Percentiles rank a stretch among this genome's conserved stretches.
Evolutionary conservation across 2,888 invertebrate genomes (phyloP).

Genomic region (Luperina nickerlii): DNA sequence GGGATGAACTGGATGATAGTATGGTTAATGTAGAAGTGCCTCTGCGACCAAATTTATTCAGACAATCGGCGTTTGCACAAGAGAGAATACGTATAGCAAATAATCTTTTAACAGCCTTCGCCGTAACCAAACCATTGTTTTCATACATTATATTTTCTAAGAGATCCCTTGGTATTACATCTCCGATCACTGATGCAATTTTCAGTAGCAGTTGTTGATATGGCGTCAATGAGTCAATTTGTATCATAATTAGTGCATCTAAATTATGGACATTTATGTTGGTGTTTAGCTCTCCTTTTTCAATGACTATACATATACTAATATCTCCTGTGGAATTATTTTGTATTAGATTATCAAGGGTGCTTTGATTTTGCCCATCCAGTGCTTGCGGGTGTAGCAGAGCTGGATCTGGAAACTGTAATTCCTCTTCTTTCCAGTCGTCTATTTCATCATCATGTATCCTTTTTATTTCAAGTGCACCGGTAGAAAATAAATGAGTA

Average conservation of each 20-base stretch:
- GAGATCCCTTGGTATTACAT: conserved; percentile 87
- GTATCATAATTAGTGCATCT: conserved; percentile 88
- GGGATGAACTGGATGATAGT: conserved; percentile 56
- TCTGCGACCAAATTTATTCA: conserved; percentile 67
- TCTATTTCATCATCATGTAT: conserved; percentile 74
- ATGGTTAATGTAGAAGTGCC: conserved; percentile 60
- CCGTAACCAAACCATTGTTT: conserved; percentile 84
- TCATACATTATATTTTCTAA: conserved; percentile 90
- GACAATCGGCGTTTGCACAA: conserved; percentile 84
- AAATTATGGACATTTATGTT: conserved; percentile 84
- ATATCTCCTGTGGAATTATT: conserved; percentile 76
- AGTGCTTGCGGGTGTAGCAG: conserved; percentile 82
- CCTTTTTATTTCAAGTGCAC: conserved; percentile 82
- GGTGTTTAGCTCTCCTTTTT: conserved; percentile 80
- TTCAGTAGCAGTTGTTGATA: conserved; percentile 91
- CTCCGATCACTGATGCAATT: conserved; percentile 91
- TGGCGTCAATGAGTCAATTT: conserved; percentile 90
- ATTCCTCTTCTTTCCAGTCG: conserved; percentile 71
- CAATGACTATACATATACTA: conserved; percentile 79
- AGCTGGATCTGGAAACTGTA: conserved; percentile 81
- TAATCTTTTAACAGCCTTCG: conserved; percentile 89
- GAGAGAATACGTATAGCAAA: conserved; percentile 89
- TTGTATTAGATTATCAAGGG: conserved; percentile 75
- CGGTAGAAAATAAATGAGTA: conserved; percentile 86
- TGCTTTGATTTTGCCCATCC: conserved; percentile 75